These are phyloP conservation scores for Galeopterus variegatus DNA, from an alignment of 2,113 vertebrate species.

Conservation along the genomic window DNA sequence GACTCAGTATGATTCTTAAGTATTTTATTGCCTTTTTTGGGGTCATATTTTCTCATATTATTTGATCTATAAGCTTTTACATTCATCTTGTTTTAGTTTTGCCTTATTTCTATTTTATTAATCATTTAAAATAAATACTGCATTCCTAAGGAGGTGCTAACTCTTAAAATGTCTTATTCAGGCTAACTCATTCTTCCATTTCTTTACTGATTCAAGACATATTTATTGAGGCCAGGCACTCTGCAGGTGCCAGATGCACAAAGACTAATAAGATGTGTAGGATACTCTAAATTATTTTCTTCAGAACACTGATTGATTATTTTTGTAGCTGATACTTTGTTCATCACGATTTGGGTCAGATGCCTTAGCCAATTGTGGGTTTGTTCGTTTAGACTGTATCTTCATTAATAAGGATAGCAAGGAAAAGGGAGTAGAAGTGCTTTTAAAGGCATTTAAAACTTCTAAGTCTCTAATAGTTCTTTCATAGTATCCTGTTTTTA, in stretches of 20 bases:
- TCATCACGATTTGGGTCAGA: neutral
- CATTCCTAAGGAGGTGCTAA: neutral
- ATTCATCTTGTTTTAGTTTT: conserved; percentile 27
- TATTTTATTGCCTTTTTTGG: neutral
- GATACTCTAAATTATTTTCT: neutral
- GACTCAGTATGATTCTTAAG: neutral
- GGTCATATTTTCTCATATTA: neutral
- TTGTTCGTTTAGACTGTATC: conserved; percentile 31
- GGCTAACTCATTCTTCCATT: neutral
- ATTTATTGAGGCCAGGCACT: neutral
- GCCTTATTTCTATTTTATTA: conserved; percentile 18
- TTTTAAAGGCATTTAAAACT: conserved; percentile 34
- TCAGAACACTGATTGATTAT: conserved; percentile 31
- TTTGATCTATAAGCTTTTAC: neutral
- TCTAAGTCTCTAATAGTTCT: neutral
- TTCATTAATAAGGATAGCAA: conserved; percentile 25
- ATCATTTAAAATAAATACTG: neutral
- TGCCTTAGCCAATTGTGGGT: neutral
- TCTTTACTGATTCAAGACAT: conserved; percentile 27
- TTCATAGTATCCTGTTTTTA: neutral
- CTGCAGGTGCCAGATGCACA: neutral
- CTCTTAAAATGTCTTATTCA: neutral
- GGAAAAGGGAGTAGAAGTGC: neutral
- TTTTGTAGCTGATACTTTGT: neutral
- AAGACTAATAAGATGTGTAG: neutral